Evolutionary conservation across 2,888 invertebrate genomes (phyloP).

Genomic region (Limnephilus marmoratus): DNA sequence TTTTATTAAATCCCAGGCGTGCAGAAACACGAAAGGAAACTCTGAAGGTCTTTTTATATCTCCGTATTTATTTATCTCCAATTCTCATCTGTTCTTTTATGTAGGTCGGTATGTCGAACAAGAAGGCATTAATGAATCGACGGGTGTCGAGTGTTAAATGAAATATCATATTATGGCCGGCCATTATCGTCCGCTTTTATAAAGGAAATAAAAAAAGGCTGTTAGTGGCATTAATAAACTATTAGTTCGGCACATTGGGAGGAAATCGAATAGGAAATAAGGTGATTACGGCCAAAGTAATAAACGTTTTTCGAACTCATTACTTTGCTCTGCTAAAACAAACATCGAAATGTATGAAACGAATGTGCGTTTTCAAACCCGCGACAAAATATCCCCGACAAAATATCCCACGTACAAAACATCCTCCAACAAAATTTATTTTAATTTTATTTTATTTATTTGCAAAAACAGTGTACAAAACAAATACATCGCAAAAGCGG

Average conservation of each 20-base stretch:
- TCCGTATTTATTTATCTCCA: neutral
- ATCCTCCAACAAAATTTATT: too few species aligned
- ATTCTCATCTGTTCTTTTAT: neutral
- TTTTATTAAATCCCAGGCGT: neutral
- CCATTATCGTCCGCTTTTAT: conserved; percentile 12
- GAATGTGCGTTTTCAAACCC: too few species aligned
- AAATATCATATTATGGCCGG: conserved; percentile 19
- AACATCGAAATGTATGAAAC: neutral
- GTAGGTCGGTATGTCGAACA: neutral
- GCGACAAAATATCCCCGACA: too few species aligned
- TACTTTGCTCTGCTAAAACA: neutral
- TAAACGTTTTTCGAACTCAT: neutral
- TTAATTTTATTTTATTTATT: too few species aligned
- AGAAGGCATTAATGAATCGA: conserved; percentile 25
- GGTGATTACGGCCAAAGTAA: neutral
- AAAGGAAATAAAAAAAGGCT: conserved; percentile 6
- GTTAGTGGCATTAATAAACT: conserved; percentile 7
- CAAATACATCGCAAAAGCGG: too few species aligned
- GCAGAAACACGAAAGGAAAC: neutral
- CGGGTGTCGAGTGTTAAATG: conserved; percentile 30
- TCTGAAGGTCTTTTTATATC: neutral
- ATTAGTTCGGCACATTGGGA: neutral
- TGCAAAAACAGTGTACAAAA: too few species aligned
- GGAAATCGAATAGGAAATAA: conserved; percentile 3
- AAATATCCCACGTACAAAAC: too few species aligned